Evolutionary conservation across 2,888 invertebrate species (phyloP).

Genomic region (Oscheius sp.): DNA sequence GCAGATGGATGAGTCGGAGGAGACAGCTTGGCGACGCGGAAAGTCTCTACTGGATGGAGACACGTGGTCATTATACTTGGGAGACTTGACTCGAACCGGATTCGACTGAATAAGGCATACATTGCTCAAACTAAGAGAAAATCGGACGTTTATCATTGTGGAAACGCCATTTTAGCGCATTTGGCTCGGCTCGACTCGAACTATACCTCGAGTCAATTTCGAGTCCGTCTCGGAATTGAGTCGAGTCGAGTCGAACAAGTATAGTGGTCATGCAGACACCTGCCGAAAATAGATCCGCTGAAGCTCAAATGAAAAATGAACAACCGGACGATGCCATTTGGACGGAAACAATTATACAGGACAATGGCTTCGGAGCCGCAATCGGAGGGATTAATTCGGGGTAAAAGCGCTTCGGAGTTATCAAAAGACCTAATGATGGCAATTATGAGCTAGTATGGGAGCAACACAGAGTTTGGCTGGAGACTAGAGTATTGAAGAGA

Average conservation of each 20-base stretch:
- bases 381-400: slow-evolving; percentile 23
- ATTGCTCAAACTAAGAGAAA: no score
- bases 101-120: neutral
- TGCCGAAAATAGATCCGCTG: neutral
- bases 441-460: slow-evolving; percentile 3
- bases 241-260: neutral
- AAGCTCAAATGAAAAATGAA: slow-evolving; percentile 16
- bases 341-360: slow-evolving; percentile 28
- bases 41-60: neutral
- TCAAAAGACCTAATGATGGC: slow-evolving; percentile 23
- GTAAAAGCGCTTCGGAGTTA: slow-evolving; percentile 1
- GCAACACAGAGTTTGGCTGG: no score
- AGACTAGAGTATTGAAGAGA: no score
- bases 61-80: neutral
- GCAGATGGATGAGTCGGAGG: slow-evolving; percentile 28
- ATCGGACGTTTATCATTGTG: no score
- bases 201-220: neutral
- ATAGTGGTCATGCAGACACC: neutral
- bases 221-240: neutral
- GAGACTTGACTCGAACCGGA: neutral
- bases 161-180: no score
- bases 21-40: neutral
- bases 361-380: slow-evolving; percentile 16
- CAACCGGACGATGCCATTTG: slow-evolving; percentile 10
- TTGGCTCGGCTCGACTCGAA: neutral